Evolutionary conservation across 2,888 invertebrate genomes (phyloP).

Genomic region (Apomyelois bistriatella): DNA sequence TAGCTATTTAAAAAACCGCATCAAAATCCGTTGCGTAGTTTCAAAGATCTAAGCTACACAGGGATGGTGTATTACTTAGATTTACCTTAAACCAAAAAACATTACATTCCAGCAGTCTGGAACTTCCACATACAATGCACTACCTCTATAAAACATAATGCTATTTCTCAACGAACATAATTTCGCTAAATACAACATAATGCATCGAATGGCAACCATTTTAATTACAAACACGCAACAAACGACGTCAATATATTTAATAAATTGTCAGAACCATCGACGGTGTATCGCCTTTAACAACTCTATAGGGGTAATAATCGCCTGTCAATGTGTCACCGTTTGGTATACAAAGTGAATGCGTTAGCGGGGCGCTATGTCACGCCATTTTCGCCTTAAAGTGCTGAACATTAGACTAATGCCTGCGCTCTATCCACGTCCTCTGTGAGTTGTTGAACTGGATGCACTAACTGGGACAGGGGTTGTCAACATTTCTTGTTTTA

Average conservation of each 20-base stretch:
- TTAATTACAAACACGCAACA: constrained; percentile 28
- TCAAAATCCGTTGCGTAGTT: no score
- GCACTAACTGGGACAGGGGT: constrained; percentile 23
- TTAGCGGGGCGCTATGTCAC: constrained; percentile 44
- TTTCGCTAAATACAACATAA: background rate
- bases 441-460: constrained; percentile 24
- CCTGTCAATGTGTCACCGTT: constrained; percentile 53
- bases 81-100: no score
- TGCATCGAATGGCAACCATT: constrained; percentile 5
- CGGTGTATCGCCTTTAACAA: constrained; percentile 34
- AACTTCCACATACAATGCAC: no score
- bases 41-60: no score
- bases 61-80: no score
- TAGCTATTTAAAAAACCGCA: no score
- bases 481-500: constrained; percentile 10
- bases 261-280: constrained; percentile 41
- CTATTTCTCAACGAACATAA: no score
- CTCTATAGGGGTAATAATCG: constrained; percentile 60
- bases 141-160: no score
- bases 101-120: no score
- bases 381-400: constrained; percentile 58
- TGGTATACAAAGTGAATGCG: constrained; percentile 46
- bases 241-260: constrained; percentile 48
- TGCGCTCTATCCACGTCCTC: constrained; percentile 58
- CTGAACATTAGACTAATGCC: constrained; percentile 64